Evolutionary conservation across 2,888 invertebrate genomes (phyloP), one percentile per base, ranked within the genome.

Genomic region (Drosophila sordidula): DNA sequence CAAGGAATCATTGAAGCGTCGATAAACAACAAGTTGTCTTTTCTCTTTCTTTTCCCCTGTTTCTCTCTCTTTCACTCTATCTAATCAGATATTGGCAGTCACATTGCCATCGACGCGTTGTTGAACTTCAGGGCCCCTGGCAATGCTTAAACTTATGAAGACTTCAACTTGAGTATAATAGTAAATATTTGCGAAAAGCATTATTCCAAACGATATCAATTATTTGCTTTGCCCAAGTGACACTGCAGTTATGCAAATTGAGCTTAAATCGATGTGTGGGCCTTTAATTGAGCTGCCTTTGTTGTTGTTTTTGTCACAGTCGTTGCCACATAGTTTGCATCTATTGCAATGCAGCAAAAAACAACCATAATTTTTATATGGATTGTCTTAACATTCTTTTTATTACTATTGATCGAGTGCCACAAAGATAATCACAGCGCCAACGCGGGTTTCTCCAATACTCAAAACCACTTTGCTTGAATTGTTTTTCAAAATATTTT

Each of bases 1-100:
- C 59, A 51, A 56, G 51, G 51, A 83, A 76, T 51, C 70, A 71
- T 62, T 83, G 69, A 80, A 66, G 84, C 83, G 69, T 58, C 57
- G 44, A 64, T 38, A 42, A 41, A 46, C 46, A 64, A 54, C 65
- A 66, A 63, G 41, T 76, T 45, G 32, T 45, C 32, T 36, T 22
- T 39, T 46, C 50, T 25, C 50, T 5, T 12, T 50, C 50, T 12
- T 3, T 49, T 6, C 22, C 38, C 44, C 18, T 18, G 49, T 57
- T 57, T 55, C 38, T 16, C 12, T 18, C 11, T 36, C 12, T 18
- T 3, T 51, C 9, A 39, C 25, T 46, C 29, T 25, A 62, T 75
- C 61, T 58, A 75, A 70, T 75, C 61, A 62, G 12, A 55, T 57
- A 61, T 57, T 61, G 59, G 18, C 51, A 51, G 39, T 36, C 41